phyloP scores from a whole-genome alignment of 2,888 invertebrate species.

The Apodemia duryi region DNA sequence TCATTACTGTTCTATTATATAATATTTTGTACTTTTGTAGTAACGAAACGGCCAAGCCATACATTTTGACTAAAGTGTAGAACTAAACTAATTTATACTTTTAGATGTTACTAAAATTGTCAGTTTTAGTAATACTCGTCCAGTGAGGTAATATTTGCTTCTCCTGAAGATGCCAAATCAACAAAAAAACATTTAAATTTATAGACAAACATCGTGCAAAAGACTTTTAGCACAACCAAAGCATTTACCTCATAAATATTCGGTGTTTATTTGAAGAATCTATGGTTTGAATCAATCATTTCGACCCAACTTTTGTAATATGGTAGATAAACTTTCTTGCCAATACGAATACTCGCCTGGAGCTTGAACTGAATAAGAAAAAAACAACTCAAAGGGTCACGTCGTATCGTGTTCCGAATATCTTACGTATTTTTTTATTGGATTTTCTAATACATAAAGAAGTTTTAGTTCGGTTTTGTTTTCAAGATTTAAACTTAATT shows the following conservation, averaged over 20 bases:
- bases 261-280: constrained; percentile 8
- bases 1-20: too few relatives aligned
- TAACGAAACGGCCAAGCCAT: too few relatives aligned
- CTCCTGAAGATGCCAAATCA: too few relatives aligned
- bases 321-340: constrained; percentile 7
- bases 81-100: too few relatives aligned
- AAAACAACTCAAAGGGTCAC: constrained; percentile 15
- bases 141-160: too few relatives aligned
- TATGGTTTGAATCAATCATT: constrained; percentile 4
- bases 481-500: neutral
- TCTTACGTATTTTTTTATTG: neutral
- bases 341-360: constrained; percentile 5
- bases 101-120: too few relatives aligned
- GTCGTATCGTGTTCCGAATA: constrained; percentile 12
- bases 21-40: too few relatives aligned
- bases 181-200: neutral
- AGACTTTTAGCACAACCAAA: neutral
- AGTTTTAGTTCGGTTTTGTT: neutral
- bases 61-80: too few relatives aligned
- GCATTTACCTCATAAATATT: constrained; percentile 3
- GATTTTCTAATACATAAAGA: neutral
- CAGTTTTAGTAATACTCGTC: too few relatives aligned
- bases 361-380: constrained; percentile 2
- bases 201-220: neutral
- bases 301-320: constrained; percentile 13